phyloP scores from a whole-genome alignment of 2,888 invertebrate species.

The Polymixis lichenea region DNA sequence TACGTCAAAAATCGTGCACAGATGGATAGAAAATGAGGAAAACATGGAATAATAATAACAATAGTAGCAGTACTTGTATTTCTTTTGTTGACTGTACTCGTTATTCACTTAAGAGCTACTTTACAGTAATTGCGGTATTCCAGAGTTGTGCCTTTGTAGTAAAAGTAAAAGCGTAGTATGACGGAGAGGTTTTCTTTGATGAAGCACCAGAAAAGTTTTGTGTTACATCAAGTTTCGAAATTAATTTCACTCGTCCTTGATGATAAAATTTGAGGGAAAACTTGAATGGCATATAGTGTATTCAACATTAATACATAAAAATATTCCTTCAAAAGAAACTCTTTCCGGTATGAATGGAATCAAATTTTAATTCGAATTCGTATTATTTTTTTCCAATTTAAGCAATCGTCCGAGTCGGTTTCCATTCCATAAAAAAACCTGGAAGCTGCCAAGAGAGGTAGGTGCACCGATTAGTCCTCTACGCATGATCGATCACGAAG shows the following conservation, averaged over 20 bases:
- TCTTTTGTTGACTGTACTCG: conserved; percentile 17
- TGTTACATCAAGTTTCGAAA: conserved; percentile 16
- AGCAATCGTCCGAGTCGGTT: not conserved
- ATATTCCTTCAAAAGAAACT: too few species aligned
- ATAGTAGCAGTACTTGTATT: not conserved
- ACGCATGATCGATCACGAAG: not conserved
- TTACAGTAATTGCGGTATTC: conserved; percentile 28
- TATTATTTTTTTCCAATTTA: not conserved
- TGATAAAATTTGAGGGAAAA: too few species aligned
- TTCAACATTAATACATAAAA: too few species aligned
- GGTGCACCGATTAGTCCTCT: not conserved
- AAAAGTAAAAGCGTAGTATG: conserved; percentile 15
- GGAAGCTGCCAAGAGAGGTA: too few species aligned
- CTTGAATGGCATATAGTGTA: not conserved
- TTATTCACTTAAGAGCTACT: conserved; percentile 29
- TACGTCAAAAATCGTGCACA: not conserved
- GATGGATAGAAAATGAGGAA: not conserved
- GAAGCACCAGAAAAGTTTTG: conserved; percentile 15
- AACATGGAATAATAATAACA: not conserved
- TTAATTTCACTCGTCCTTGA: conserved; percentile 6
- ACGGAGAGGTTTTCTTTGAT: conserved; percentile 9
- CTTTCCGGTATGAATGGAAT: too few species aligned
- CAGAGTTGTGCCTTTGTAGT: conserved; percentile 1
- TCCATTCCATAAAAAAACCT: too few species aligned
- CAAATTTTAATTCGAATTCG: too few species aligned